Evolutionary conservation across 2,888 invertebrate species (phyloP).

Genomic region (Ditylenchus weischeri): DNA sequence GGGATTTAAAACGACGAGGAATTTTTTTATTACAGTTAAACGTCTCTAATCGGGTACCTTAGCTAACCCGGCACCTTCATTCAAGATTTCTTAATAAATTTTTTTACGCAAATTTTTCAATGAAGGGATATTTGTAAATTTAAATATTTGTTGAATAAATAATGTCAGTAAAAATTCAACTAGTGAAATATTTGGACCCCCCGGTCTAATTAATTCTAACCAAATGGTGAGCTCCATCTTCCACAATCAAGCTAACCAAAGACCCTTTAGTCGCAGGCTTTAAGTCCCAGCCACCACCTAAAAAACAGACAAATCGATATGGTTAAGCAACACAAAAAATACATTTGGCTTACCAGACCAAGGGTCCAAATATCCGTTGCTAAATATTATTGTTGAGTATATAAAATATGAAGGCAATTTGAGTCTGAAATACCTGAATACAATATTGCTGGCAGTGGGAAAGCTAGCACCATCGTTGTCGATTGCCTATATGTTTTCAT

Average conservation of each 20-base stretch:
- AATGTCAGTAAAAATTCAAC: no score
- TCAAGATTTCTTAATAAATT: no score
- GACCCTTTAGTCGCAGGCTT: conserved; percentile 41
- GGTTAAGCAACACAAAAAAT: conserved; percentile 60
- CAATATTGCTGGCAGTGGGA: conserved; percentile 66
- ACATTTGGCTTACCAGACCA: conserved; percentile 51
- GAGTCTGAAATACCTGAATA: conserved; percentile 62
- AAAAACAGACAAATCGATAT: conserved; percentile 64
- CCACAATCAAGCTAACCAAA: conserved; percentile 60
- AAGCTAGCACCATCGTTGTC: conserved; percentile 76
- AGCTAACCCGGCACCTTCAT: no score
- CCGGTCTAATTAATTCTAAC: no score
- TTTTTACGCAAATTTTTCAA: no score
- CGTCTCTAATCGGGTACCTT: no score
- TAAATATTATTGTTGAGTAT: conserved; percentile 31
- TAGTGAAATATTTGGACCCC: neutral
- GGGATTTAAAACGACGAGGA: no score
- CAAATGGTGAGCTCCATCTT: conserved; percentile 61
- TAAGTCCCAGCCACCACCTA: conserved; percentile 60
- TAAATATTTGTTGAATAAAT: no score
- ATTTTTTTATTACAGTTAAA: neutral
- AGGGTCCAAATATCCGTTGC: conserved; percentile 63
- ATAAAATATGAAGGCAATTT: no score
- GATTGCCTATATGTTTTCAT: conserved; percentile 63
- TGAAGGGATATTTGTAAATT: no score